These are phyloP conservation scores for Trichosurus vulpecula DNA, from an alignment of 2,797 vertebrate genomes.

Conservation along the genomic window DNA sequence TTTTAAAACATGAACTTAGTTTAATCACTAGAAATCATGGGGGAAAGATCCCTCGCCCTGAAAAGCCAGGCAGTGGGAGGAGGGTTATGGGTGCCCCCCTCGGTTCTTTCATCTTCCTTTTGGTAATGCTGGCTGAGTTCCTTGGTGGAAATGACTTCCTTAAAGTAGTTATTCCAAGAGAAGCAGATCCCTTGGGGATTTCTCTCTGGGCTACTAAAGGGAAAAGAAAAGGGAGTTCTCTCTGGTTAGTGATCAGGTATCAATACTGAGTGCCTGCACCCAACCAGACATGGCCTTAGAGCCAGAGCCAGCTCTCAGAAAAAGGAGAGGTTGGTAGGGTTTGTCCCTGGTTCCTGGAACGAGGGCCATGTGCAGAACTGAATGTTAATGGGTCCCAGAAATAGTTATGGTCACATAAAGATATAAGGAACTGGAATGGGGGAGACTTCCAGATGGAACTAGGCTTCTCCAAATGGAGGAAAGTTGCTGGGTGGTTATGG, in stretches of 20 bases:
- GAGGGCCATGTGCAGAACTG: background rate
- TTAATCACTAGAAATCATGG: conserved; percentile 83
- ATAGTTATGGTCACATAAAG: background rate
- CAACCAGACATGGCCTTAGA: background rate
- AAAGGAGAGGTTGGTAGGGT: background rate
- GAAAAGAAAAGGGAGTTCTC: background rate
- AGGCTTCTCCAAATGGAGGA: background rate
- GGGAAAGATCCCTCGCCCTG: conserved; percentile 69
- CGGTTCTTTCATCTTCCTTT: background rate
- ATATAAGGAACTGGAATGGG: background rate
- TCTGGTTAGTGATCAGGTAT: background rate
- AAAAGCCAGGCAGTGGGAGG: conserved; percentile 37
- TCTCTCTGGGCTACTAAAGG: background rate
- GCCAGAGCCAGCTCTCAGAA: background rate
- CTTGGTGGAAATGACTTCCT: background rate
- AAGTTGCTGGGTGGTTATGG: background rate
- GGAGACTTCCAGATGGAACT: background rate
- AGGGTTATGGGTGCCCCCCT: conserved; percentile 1
- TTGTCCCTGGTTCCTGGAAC: background rate
- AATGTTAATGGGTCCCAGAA: background rate
- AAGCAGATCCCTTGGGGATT: conserved; percentile 11
- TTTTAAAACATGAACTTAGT: conserved; percentile 85
- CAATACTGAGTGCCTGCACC: background rate
- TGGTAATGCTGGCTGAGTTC: background rate
- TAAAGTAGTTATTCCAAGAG: background rate